Evolutionary conservation across 2,888 invertebrate genomes (phyloP), one percentile per base, ranked within the genome.

Genomic region (Schizaphis graminum): DNA sequence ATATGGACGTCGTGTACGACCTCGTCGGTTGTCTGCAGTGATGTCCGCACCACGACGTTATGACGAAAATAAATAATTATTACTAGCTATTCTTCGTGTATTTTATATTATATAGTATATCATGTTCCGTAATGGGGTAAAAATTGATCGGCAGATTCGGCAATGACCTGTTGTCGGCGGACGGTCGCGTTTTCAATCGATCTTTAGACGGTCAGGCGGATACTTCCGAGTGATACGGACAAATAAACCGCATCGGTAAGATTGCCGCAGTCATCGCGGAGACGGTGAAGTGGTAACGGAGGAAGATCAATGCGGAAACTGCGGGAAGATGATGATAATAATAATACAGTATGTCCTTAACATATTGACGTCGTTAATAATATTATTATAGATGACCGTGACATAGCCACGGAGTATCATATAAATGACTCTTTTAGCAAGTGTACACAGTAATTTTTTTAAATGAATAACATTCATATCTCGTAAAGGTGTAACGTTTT

Each of bases 1-100:
- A 77, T 77, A 77, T 77, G 77, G 77, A 77, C 77, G 21, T 35
- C 77, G 77, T 77, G 77, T 77, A 77, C 77, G 77, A 77, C 77
- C 77, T 77, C 77, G 77, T 77, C 21, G 8, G 77, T 77, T 77
- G 35, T 77, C 7, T 24, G 35, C 77, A 35, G 35, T 35, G 35
- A 77, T 77, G 35, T 77, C 77, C 7, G 77, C 35, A 41, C 77
- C 35, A 21, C 77, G 35, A 21, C 77, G 77, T 16, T 16, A 41
- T 35, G 35, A 35, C 35, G 21, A 1, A 21, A 77, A 77, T 47
- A 47, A 47, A 47, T 47, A 47, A 47, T 35, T 35, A 24, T 77
- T 35, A 35, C 21, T 77, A 35, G 67, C 7, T 77, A 77, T 77
- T 16, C 35, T 35, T 35, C 77, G 21, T 77, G 21, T 77, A 35